A percentile compares a stretch with the other conserved stretches of the same genome.
These are phyloP conservation scores for Phaenicophaeus curvirostris DNA, from an alignment of 2,797 vertebrate species.

Conservation along the genomic window DNA sequence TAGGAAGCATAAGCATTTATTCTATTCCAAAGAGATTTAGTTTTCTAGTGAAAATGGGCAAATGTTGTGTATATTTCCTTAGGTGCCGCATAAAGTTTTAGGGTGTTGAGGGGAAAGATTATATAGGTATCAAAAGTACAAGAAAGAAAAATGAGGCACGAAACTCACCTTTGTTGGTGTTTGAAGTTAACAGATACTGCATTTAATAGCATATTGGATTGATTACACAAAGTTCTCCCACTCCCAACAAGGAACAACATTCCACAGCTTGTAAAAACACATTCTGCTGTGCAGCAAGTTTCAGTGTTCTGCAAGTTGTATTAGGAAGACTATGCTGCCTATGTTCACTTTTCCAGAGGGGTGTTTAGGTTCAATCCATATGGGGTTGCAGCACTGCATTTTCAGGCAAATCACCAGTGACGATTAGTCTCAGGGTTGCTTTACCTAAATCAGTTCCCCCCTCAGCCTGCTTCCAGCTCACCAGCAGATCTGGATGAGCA, in stretches of 20 bases:
- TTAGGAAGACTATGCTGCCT: background rate
- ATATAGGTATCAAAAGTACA: background rate
- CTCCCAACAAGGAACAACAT: background rate
- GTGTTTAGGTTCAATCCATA: background rate
- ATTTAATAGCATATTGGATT: conserved; percentile 7
- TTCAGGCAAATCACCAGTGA: background rate
- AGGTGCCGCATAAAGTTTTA: background rate
- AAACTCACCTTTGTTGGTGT: background rate
- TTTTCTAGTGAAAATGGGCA: background rate
- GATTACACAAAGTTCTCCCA: conserved; percentile 2
- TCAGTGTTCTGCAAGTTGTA: background rate
- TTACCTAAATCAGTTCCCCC: background rate
- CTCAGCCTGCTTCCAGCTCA: background rate
- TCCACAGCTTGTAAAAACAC: background rate
- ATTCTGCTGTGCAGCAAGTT: background rate
- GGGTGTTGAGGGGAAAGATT: background rate
- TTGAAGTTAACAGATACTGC: background rate
- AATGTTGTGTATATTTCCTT: background rate
- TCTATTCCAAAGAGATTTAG: background rate
- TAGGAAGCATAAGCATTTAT: background rate
- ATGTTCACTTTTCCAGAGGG: background rate
- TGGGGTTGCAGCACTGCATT: background rate
- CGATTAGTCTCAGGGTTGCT: background rate
- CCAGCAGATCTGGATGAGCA: background rate
- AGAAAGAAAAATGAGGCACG: background rate